These are phyloP conservation scores for Myodes glareolus DNA, from an alignment of 2,113 vertebrate genomes.

Conservation along the genomic window DNA sequence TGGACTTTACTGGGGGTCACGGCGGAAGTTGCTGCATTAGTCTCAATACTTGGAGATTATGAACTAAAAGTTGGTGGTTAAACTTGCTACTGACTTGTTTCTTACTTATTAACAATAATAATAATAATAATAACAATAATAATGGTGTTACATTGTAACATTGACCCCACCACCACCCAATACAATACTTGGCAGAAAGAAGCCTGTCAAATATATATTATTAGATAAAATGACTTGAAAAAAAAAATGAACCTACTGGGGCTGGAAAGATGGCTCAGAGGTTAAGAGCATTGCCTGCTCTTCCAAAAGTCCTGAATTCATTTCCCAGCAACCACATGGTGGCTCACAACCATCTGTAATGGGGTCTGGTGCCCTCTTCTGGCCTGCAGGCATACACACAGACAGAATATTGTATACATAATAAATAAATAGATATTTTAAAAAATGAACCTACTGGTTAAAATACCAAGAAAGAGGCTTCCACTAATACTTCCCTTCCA, in stretches of 20 bases:
- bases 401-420: no score
- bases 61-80: not conserved
- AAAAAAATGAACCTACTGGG: not conserved
- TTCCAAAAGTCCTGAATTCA: no score
- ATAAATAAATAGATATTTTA: no score
- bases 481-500: not conserved
- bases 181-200: not conserved
- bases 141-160: not conserved
- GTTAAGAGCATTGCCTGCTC: no score
- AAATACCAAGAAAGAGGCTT: not conserved
- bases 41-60: not conserved
- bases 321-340: no score
- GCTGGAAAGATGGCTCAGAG: no score
- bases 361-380: no score
- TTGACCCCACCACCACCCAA: not conserved
- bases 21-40: not conserved
- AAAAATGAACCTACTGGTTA: not conserved
- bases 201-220: not conserved
- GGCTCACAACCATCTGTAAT: no score
- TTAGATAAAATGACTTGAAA: not conserved
- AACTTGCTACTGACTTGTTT: constrained; percentile 20
- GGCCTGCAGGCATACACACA: no score
- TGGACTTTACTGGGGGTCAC: not conserved
- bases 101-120: not conserved
- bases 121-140: not conserved